These are phyloP conservation scores for Xenopus borealis DNA, from an alignment of 2,113 vertebrate genomes.

Conservation along the genomic window DNA sequence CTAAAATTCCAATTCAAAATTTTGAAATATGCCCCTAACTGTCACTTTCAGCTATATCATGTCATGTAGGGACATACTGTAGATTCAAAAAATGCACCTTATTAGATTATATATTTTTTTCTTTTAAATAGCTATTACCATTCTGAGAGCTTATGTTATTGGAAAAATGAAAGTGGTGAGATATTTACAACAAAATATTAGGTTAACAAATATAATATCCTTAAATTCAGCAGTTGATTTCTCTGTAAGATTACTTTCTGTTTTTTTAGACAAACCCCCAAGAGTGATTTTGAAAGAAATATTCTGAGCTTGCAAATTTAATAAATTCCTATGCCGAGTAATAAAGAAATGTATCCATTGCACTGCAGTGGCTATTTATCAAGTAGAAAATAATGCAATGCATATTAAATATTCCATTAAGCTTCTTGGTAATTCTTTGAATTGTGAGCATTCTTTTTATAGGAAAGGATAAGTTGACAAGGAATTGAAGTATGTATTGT, in stretches of 20 bases:
- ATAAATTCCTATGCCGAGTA: slow-evolving; percentile 32
- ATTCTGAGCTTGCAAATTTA: slow-evolving; percentile 2
- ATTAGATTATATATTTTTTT: too few species aligned
- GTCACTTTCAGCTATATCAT: too few species aligned
- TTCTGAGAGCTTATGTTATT: slow-evolving; percentile 19
- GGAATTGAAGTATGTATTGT: too few species aligned
- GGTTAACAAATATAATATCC: slow-evolving; percentile 4
- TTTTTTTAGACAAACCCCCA: slow-evolving; percentile 20
- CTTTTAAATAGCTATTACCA: not conserved
- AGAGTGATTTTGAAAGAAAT: slow-evolving; percentile 31
- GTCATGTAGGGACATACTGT: too few species aligned
- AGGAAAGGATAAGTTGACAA: not conserved
- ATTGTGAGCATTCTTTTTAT: not conserved
- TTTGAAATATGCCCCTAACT: too few species aligned
- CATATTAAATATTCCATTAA: slow-evolving; percentile 2
- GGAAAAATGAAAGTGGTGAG: not conserved
- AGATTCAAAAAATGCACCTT: too few species aligned
- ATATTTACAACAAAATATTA: not conserved
- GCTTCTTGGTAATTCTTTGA: not conserved
- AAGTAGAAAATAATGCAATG: not conserved
- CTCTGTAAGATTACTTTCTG: slow-evolving; percentile 19
- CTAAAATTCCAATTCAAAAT: too few species aligned
- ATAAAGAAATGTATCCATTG: slow-evolving; percentile 16
- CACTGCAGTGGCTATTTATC: slow-evolving; percentile 19
- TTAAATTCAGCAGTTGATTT: slow-evolving; percentile 19